These are phyloP conservation scores for Podocnemis expansa DNA, from an alignment of 2,113 vertebrate species.

Conservation along the genomic window DNA sequence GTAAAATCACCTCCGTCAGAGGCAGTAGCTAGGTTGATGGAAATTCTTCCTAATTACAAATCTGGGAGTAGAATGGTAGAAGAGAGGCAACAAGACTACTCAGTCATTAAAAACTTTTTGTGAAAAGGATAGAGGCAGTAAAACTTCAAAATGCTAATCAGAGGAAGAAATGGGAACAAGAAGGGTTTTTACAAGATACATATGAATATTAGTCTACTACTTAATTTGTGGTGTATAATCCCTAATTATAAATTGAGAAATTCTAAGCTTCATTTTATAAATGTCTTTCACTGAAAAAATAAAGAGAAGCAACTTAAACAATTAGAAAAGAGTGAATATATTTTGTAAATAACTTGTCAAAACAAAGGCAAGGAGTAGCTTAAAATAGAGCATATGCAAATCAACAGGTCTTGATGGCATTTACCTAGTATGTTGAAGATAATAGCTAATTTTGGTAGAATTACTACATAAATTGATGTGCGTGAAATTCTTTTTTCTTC, in stretches of 20 bases:
- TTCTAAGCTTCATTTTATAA: not conserved
- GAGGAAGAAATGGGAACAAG: not conserved
- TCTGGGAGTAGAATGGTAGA: not conserved
- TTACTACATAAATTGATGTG: not conserved
- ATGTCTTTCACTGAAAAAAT: not conserved
- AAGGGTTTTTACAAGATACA: not conserved
- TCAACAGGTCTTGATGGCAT: not conserved
- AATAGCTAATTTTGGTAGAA: not conserved
- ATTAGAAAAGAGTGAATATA: not conserved
- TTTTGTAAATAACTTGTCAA: not conserved
- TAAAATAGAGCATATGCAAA: not conserved
- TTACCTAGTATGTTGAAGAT: not conserved
- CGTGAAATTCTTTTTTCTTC: not conserved
- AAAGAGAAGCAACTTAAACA: not conserved
- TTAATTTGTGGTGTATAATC: not conserved
- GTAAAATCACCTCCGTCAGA: not conserved
- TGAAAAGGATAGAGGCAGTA: not conserved
- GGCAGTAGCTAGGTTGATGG: not conserved
- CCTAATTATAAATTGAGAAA: not conserved
- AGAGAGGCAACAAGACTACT: not conserved
- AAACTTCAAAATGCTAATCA: not conserved
- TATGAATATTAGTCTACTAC: not conserved
- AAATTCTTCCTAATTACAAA: not conserved
- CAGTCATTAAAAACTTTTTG: not conserved
- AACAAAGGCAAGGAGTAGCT: not conserved